Evolutionary conservation across 2,888 invertebrate genomes (phyloP), one percentile per base, ranked within the genome.

Genomic region (Marronus borbonicus): DNA sequence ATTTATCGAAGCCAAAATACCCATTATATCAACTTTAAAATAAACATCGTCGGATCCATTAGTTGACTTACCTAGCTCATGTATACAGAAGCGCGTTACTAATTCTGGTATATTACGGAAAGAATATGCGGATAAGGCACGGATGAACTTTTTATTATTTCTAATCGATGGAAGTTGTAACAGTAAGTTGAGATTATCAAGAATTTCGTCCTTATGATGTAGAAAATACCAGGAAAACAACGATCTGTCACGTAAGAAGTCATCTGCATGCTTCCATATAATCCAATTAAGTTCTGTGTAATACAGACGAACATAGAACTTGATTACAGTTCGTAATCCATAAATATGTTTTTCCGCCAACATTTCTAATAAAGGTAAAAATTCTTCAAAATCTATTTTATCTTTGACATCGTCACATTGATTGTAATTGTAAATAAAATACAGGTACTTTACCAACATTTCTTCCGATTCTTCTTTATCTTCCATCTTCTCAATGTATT

Each of bases 161-260:
- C 4, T 58, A 58, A 58, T 36, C 4, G 10, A 55, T n/a, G 8
- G 55, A 39, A 58, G 8, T 17, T 31, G 0, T 31, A 58, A 17
- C 31, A 70, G n/a, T 36, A 36, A 36, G 2, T 70, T 31, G 17
- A 70, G 10, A 36, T 70, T 31, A n/a, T 70, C 17, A 5, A 70
- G 58, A 17, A 70, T 20, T 58, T 70, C 70, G 17, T 70, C 36
- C 55, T 31, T 39, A 10, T 70, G 70, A 20, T 70, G 70, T 8
- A 17, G 20, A n/a, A 70, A 31, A 55, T 70, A 70, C 70, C 70
- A 70, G 12, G 55, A 58, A 58, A 70, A 52, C 1, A 70, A 55
- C 3, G 55, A 36, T 3, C 10, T 8, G n/a, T 70, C 7, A 7
- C 0, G 3, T 10, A 70, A 36, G 31, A 70, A 70, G 0, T 36